Evolutionary conservation across 2,888 invertebrate genomes (phyloP), one percentile per base, ranked within the genome.

Genomic region (Agrochola lychnidis): DNA sequence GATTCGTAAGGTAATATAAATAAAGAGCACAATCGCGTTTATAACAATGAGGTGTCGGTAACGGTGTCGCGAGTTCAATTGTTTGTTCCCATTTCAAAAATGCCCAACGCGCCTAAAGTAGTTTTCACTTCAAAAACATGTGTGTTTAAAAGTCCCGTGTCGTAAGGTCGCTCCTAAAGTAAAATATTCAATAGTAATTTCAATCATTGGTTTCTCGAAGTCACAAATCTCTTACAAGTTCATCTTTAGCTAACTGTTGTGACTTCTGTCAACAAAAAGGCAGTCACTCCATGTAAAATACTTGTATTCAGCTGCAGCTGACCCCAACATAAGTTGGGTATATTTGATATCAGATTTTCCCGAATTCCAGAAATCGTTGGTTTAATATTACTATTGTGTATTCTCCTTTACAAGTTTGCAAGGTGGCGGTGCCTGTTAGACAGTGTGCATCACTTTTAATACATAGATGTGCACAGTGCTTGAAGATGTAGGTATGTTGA

Each of bases 401-500:
- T 80, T 74, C 48, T 69, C 9, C 84, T 84, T 82, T 84, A 82
- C 59, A 62, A 6, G 42, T 64, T 30, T 72, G 30, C 22, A 45
- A 70, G 83, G 82, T 82, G 83, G 70, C 40, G 85, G 83, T 72
- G 71, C 73, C 82, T 82, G 25, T 85, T 76, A 83, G 82, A 66
- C 69, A 40, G 78, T 85, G 85, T 82, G 73, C 66, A 72, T 70
- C 78, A 82, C 78, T 73, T 57, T 61, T 84, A 62, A 70, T 56
- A 73, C 12, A 72, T 84, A 82, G 81, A 73, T 19, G 48, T 70
- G 78, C 85, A 85, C 82, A 59, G 62, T 70, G 83, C 83, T 83
- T 83, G 85, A 82, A 40, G 16, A 73, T n/a, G 30, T 70, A 76
- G 85, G 76, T 53, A 9, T n/a, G 51, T 0, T 53, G 61, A 51